Evolutionary conservation across 2,888 invertebrate species (phyloP).

Genomic region (Lochmaea capreae): DNA sequence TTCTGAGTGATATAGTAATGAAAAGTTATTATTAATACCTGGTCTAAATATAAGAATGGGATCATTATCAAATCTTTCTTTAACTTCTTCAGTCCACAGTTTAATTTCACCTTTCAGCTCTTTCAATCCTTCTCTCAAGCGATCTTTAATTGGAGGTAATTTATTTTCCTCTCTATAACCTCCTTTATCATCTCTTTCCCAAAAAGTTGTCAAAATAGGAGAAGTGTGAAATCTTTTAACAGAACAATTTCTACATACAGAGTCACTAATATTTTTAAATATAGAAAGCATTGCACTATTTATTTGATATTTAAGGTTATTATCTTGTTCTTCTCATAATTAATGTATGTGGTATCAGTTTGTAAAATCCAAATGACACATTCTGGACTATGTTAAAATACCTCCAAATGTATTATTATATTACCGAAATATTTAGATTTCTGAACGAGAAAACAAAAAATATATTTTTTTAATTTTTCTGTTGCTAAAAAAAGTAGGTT

Average conservation of each 20-base stretch:
- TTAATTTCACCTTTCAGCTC: slow-evolving; percentile 76
- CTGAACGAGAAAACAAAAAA: no score
- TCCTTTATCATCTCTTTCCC: slow-evolving; percentile 72
- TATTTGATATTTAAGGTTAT: slow-evolving; percentile 5
- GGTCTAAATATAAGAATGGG: slow-evolving; percentile 41
- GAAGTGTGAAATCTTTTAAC: slow-evolving; percentile 53
- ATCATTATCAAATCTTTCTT: slow-evolving; percentile 66
- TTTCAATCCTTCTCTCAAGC: slow-evolving; percentile 73
- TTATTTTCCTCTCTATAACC: slow-evolving; percentile 67
- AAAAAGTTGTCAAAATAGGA: slow-evolving; percentile 63
- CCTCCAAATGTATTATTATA: no score
- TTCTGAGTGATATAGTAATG: slow-evolving; percentile 61
- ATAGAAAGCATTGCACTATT: slow-evolving; percentile 31
- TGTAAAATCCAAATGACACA: no score
- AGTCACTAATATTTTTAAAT: slow-evolving; percentile 26
- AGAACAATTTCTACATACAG: slow-evolving; percentile 32
- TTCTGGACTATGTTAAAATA: no score
- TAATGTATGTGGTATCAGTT: neutral
- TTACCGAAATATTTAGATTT: no score
- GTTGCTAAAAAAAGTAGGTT: no score
- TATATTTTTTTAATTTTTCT: no score
- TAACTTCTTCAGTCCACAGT: slow-evolving; percentile 74
- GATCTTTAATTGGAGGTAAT: slow-evolving; percentile 67
- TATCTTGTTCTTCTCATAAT: slow-evolving; percentile 4
- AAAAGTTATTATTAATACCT: slow-evolving; percentile 9